Evolutionary conservation across 2,888 invertebrate genomes (phyloP), one percentile per base, ranked within the genome.

Genomic region (Drosophila leonis): DNA sequence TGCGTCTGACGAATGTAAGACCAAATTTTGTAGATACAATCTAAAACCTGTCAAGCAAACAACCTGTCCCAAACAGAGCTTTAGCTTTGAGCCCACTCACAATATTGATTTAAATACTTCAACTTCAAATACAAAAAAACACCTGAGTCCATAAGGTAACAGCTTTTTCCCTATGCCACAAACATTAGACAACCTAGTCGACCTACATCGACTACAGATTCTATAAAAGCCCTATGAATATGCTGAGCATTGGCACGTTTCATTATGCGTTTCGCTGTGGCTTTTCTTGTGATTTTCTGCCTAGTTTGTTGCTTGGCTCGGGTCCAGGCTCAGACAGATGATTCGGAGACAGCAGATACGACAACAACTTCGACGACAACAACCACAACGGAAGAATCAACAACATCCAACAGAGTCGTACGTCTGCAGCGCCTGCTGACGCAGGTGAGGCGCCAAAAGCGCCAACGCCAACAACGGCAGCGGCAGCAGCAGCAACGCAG

Each of bases 201-300:
- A 8, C 33, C 33, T 33, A 13, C 6, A 18, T 2, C 12, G 24
- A 4, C 1, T 9, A n/a, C n/a, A n/a, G 15, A 46, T 18, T 15
- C 10, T 69, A 52, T 57, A 69, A 56, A 57, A 54, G 41, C 24
- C 29, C 4, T 0, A 4, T 0, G 24, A 51, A n/a, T 10, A 2
- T 4, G 24, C 13, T n/a, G 13, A 46, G 0, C 13, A 15, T 42
- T 35, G 37, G 12, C 13, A 46, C 31, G 41, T 48, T 37, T 56
- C 48, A 63, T 10, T 4, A 70, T 70, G 63, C 41, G 31, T 39
- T 37, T 55, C 15, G 24, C 15, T 41, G 9, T 56, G 31, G 33
- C 37, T 12, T 35, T 46, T 12, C 24, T 65, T 2, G 39, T 35
- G 3, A 29, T 41, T 31, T 35, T 35, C 20, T 31, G 39, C n/a